Percentiles rank a stretch among this genome's conserved stretches.
phyloP scores from a whole-genome alignment of 2,113 vertebrate genomes.

The Scalopus aquaticus region DNA sequence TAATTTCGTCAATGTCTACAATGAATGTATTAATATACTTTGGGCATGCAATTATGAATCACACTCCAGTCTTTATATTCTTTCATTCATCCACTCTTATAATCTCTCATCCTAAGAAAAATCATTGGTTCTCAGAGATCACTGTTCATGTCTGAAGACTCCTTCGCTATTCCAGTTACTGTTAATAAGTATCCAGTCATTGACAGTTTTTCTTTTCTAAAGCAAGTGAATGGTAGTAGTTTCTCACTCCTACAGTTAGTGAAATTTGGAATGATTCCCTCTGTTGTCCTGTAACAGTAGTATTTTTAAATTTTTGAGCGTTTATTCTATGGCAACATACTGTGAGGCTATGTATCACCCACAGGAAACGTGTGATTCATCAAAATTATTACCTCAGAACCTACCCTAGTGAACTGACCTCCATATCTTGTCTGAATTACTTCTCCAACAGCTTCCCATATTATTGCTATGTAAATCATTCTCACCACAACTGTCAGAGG shows the following conservation, averaged over 20 bases:
- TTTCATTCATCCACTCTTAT: not conserved
- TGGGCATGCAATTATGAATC: not conserved
- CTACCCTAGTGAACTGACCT: not conserved
- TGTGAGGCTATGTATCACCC: not conserved
- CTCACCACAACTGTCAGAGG: not conserved
- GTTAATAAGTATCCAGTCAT: not conserved
- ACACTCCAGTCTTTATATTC: not conserved
- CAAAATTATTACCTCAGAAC: not conserved
- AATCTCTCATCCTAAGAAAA: not conserved
- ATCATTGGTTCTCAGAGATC: not conserved
- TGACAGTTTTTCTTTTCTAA: not conserved
- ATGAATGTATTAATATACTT: not conserved
- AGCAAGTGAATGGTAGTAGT: not conserved
- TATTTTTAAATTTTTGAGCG: not conserved
- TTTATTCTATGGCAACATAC: not conserved
- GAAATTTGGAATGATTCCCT: too few relatives aligned
- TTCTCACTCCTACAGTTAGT: not conserved
- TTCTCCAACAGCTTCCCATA: not conserved
- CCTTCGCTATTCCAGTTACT: not conserved
- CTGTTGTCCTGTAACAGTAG: not conserved
- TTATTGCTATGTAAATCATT: not conserved
- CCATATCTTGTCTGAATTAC: not conserved
- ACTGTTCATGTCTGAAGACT: not conserved
- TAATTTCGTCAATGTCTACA: not conserved
- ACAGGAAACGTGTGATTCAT: not conserved